Percentiles rank a stretch among this genome's conserved stretches.
These are phyloP conservation scores for Catharus bicknelli DNA, from an alignment of 2,113 vertebrate genomes.

Conservation along the genomic window DNA sequence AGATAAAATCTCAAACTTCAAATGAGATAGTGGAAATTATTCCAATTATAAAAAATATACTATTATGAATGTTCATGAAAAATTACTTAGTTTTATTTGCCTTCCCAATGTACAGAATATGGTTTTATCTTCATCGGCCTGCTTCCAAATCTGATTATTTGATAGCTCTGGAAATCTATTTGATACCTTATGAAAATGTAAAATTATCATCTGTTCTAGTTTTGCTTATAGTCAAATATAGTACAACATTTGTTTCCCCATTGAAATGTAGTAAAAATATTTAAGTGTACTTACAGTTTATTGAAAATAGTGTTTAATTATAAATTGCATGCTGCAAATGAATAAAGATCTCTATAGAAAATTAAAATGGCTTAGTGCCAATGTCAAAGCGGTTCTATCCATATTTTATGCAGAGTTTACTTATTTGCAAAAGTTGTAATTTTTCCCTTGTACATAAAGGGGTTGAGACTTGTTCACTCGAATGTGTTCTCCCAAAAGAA, in stretches of 20 bases:
- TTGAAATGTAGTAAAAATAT: conserved; percentile 1
- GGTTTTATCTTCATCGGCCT: accelerated
- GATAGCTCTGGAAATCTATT: neutral
- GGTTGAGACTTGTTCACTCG: neutral
- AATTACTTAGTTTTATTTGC: neutral
- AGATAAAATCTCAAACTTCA: neutral
- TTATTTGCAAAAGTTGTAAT: neutral
- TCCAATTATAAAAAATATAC: neutral
- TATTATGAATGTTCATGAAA: neutral
- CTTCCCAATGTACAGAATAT: neutral
- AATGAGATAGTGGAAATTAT: neutral
- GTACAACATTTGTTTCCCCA: neutral
- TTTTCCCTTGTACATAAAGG: neutral
- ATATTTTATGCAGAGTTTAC: neutral
- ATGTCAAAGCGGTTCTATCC: neutral
- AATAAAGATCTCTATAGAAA: neutral
- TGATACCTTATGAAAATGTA: neutral
- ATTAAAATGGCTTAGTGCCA: conserved; percentile 24
- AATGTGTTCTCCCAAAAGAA: neutral
- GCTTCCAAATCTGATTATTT: neutral
- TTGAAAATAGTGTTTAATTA: conserved; percentile 14
- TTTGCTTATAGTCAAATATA: neutral
- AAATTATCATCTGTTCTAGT: neutral
- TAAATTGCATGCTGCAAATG: neutral
- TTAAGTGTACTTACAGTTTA: neutral